A percentile compares a stretch with the other conserved stretches of the same genome.
phyloP scores from a whole-genome alignment of 35 echinoderm and acorn worm genomes.

The Holothuria glaberrima region DNA sequence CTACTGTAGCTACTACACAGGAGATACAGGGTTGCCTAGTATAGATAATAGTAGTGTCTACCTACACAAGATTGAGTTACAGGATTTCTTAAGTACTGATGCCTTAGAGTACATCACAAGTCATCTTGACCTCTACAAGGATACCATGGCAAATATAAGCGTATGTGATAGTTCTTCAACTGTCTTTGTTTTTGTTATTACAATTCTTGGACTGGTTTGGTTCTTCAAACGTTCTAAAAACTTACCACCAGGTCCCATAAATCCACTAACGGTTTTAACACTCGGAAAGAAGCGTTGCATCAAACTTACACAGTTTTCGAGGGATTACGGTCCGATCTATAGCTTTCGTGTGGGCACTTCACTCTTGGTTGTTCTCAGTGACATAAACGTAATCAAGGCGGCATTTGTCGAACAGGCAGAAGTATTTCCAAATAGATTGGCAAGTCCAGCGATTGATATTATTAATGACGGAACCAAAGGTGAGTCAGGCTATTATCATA shows the following conservation, averaged over 20 bases:
- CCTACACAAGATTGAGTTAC: too few relatives aligned
- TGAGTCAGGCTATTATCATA: too few relatives aligned
- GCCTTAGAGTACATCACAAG: too few relatives aligned
- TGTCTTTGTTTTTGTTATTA: neutral
- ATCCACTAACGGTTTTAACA: neutral
- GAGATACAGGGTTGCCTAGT: too few relatives aligned
- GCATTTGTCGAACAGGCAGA: neutral
- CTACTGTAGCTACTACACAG: too few relatives aligned
- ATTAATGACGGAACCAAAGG: constrained; percentile 3
- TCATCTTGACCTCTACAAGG: too few relatives aligned
- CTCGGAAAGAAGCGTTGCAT: neutral
- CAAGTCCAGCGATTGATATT: neutral
- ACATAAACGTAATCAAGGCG: neutral
- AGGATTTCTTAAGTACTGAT: too few relatives aligned
- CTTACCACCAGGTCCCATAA: constrained; percentile 14
- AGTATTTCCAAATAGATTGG: neutral
- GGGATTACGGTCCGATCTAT: constrained; percentile 15
- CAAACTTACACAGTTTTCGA: neutral
- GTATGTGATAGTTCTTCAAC: too few relatives aligned
- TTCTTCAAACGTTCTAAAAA: neutral
- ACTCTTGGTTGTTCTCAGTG: constrained; percentile 9
- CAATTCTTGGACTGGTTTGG: neutral
- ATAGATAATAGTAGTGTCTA: too few relatives aligned
- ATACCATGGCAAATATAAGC: too few relatives aligned
- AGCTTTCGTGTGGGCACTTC: neutral